These are phyloP conservation scores for Pelmatolapia mariae DNA, from an alignment of 2,113 vertebrate species.

Conservation along the genomic window DNA sequence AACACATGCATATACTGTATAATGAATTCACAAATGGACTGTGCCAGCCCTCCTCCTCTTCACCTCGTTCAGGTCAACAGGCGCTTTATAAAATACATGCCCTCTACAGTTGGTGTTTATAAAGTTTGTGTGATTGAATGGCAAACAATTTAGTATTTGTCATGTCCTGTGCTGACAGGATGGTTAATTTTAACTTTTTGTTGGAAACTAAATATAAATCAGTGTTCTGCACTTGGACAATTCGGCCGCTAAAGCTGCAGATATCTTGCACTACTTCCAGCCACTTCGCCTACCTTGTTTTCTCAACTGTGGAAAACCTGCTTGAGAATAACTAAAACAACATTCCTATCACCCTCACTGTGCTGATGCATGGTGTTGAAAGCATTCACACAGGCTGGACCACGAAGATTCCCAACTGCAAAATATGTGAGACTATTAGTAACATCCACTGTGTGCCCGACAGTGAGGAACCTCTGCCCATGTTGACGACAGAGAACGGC, in stretches of 20 bases:
- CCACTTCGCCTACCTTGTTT: slow-evolving; percentile 82
- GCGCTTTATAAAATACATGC: not conserved
- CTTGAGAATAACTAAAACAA: slow-evolving; percentile 88
- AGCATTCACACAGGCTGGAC: slow-evolving; percentile 98
- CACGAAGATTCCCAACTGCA: slow-evolving; percentile 88
- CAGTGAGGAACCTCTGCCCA: slow-evolving; percentile 82
- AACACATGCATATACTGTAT: not conserved
- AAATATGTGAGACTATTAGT: slow-evolving; percentile 83
- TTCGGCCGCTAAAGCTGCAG: not conserved
- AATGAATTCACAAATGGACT: not conserved
- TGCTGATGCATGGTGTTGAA: slow-evolving; percentile 88
- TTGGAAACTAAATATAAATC: not conserved
- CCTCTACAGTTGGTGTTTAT: not conserved
- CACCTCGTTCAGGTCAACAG: not conserved
- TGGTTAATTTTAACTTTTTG: not conserved
- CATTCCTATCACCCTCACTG: slow-evolving; percentile 90
- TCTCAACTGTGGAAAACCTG: slow-evolving; percentile 82
- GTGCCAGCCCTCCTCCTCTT: not conserved
- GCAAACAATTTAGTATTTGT: not conserved
- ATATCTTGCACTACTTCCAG: slow-evolving; percentile 50
- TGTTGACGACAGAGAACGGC: slow-evolving; percentile 71
- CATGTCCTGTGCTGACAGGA: not conserved
- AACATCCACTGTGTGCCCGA: slow-evolving; percentile 87
- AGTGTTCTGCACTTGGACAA: not conserved
- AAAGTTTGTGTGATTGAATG: not conserved